Conservation (phyloP, 1,140 invertebrate species). For the Hypsibius dujardini region DNA sequence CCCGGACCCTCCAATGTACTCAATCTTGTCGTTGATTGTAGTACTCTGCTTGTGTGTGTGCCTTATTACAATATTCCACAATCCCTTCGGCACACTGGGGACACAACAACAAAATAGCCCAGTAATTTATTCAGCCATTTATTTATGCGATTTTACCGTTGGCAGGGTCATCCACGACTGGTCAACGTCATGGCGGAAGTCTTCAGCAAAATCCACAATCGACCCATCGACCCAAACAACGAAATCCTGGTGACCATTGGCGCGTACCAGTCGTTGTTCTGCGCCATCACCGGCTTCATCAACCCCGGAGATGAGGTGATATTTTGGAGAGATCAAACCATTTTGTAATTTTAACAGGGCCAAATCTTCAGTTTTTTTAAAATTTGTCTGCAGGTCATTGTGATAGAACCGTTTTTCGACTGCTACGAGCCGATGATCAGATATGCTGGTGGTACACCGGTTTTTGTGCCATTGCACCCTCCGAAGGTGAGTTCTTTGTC, state of each 20-base stretch:
- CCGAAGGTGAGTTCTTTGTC: background rate
- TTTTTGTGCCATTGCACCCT: constrained; percentile 67
- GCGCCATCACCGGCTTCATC: constrained; percentile 61
- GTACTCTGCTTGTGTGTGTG: too few species aligned
- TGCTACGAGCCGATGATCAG: constrained; percentile 88
- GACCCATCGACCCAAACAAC: constrained; percentile 54
- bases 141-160: too few species aligned
- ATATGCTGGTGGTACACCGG: constrained; percentile 63
- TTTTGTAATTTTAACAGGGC: background rate
- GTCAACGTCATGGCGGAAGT: constrained; percentile 64
- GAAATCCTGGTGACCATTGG: constrained; percentile 75
- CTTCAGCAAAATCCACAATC: constrained; percentile 57
- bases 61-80: too few species aligned
- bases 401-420: constrained; percentile 96
- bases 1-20: background rate
- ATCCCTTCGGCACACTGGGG: too few species aligned
- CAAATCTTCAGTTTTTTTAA: too few species aligned
- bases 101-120: too few species aligned
- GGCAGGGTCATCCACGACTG: constrained; percentile 75
- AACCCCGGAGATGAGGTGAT: constrained; percentile 58
- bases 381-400: constrained; percentile 46
- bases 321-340: constrained; percentile 16
- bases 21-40: constrained; percentile 26
- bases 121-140: too few species aligned
- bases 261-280: constrained; percentile 70